Base-by-base conservation (phyloP, 1,140 invertebrate genomes). In the Atopsyche davidsoni region DNA sequence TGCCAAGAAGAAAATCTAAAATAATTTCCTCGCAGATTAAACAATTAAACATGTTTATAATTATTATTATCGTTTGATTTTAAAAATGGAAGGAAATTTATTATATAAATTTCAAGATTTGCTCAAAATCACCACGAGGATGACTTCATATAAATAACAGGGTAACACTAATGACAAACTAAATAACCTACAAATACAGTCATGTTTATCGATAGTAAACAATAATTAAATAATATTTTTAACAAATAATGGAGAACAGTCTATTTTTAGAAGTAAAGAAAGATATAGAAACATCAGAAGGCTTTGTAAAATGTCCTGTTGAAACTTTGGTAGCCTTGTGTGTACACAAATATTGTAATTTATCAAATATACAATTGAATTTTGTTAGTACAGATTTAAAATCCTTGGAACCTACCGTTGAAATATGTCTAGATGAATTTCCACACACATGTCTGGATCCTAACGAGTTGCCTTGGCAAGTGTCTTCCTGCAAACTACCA, bases 401-500 rank as follows among this genome's bases (percentile, higher is more conserved):
- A 16, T 28, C 48, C 35, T 41, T 47, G 36, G 32, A 40, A 18
- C 46, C 58, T 18, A 23, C 49, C 10, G 21, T 59, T 13, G 51
- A 17, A 24, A 24, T 68, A 22, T 47, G 57, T 16, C 35, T 65
- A 32, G 16, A 23, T 21, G 49, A 56, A 22, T 38, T 60, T 28
- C 46, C 53, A 34, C 19, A 64, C 11, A 47, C 46, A 32, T 56
- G 63, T 54, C 41, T 59, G 11, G 14, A 60, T 16, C 38, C 48
- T 17, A 35, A 50, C 9, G 42, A 64, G 2, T 41, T 70, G 24
- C 62, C 64, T 2, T 67, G 68, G 67, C 65, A 69, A 60, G 65
- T 67, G 10, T 51, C 55, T 2, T 66, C 68, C 21, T 86, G 81
- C 60, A 61, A 74, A 31, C 72, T 81, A 51, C 83, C 83, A 47